Evolutionary conservation across 2,888 invertebrate genomes (phyloP), one percentile per base, ranked within the genome.

Genomic region (Lasioglossum figueresi): DNA sequence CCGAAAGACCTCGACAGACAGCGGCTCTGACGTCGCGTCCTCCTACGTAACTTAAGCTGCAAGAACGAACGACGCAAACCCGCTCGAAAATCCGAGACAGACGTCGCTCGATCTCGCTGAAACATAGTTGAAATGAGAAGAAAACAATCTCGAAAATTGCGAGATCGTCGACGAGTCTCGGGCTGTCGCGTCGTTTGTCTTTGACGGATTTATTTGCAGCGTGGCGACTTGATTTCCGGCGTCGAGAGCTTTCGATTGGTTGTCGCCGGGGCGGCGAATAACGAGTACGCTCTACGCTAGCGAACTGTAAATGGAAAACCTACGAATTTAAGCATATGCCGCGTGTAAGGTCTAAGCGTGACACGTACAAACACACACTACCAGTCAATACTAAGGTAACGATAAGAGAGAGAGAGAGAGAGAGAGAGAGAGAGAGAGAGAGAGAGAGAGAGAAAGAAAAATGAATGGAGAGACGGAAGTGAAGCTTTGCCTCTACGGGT

Each of bases 241-340:
- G 37, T 10, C 52, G 40, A 71, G n/a, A 16, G 16, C 12, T 71
- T 31, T 14, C 19, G 63, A 80, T 79, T 79, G 45, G 37, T 72
- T 75, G 77, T 59, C 59, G n/a, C 81, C 76, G 76, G n/a, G 82
- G 88, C 76, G 76, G 31, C 85, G 90, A 90, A 59, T 87, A 48
- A 88, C 90, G 90, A 90, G 90, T 90, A 81, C 89, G 88, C 82
- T 88, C 72, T 75, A 83, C 82, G 83, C 83, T 66, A 76, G 79
- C 78, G 72, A 63, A 76, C 59, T 82, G 88, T 80, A 82, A 86
- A 84, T 40, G 76, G 76, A 71, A 23, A 76, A 85, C 77, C 19
- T 84, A 85, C 83, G 80, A 89, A 85, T 88, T 89, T 89, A 85
- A 85, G 72, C 76, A 79, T 85, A 88, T 82, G 31, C 63, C 63